These are phyloP conservation scores for Petrocephalus schoutedeni DNA, from an alignment of 2,797 vertebrate genomes.

Conservation along the genomic window DNA sequence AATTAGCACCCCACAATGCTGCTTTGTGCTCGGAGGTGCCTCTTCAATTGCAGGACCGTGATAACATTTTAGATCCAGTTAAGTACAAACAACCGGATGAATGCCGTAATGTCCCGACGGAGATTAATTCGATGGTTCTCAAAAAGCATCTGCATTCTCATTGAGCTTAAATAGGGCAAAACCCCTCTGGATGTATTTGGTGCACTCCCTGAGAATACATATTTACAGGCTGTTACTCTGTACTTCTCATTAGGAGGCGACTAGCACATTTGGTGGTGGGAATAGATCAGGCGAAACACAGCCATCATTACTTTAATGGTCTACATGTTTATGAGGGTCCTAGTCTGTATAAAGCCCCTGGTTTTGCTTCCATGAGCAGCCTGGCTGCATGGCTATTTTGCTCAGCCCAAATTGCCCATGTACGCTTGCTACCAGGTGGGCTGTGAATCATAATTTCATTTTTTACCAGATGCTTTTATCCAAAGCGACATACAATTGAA, in stretches of 20 bases:
- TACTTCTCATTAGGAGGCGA: neutral
- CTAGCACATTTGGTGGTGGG: neutral
- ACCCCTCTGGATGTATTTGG: neutral
- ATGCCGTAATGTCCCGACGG: neutral
- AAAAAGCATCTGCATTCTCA: neutral
- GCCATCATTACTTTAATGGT: neutral
- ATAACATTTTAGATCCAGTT: constrained; percentile 9
- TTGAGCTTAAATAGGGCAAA: constrained; percentile 10
- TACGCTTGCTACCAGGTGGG: neutral
- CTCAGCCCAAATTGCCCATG: neutral
- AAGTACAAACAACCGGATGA: neutral
- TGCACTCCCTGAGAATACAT: neutral
- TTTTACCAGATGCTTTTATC: neutral
- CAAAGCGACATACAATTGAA: neutral
- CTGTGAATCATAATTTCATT: neutral
- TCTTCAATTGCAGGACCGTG: neutral
- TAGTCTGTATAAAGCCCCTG: neutral
- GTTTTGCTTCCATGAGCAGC: neutral
- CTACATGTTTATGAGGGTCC: neutral
- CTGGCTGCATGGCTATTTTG: neutral
- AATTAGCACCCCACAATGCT: neutral
- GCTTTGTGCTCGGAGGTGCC: neutral
- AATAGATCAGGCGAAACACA: neutral
- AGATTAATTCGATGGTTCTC: constrained; percentile 1
- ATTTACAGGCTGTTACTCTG: neutral